Evolutionary conservation across 2,888 invertebrate genomes (phyloP).

Genomic region (Andricus quercusramuli): DNA sequence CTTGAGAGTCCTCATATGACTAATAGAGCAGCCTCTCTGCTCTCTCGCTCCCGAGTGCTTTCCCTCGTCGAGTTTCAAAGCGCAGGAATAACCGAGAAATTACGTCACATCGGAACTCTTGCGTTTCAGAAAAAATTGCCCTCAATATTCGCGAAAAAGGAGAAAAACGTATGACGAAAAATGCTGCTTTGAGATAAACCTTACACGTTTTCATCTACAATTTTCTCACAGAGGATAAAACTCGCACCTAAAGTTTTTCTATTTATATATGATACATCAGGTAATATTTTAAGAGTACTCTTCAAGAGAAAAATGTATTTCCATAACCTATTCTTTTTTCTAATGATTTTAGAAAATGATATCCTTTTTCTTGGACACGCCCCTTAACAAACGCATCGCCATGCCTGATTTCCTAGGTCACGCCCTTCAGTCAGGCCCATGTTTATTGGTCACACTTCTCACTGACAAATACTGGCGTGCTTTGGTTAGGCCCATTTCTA

Average conservation of each 20-base stretch:
- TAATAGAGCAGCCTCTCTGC: slow-evolving; percentile 24
- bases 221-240: neutral
- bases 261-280: too few species aligned
- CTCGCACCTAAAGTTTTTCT: neutral
- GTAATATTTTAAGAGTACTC: too few species aligned
- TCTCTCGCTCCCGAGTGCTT: slow-evolving; percentile 25
- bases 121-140: slow-evolving; percentile 29
- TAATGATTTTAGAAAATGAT: too few species aligned
- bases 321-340: too few species aligned
- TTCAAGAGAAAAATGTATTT: too few species aligned
- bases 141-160: slow-evolving; percentile 29
- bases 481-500: too few species aligned
- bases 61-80: slow-evolving; percentile 38
- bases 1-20: slow-evolving; percentile 41
- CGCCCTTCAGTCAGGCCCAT: too few species aligned
- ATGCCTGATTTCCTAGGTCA: too few species aligned
- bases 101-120: slow-evolving; percentile 25
- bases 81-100: slow-evolving; percentile 30
- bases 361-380: too few species aligned
- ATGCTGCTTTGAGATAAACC: slow-evolving; percentile 23
- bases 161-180: slow-evolving; percentile 8
- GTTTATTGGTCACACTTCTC: too few species aligned
- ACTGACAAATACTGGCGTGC: too few species aligned
- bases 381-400: too few species aligned
- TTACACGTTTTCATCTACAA: slow-evolving; percentile 19